Conservation (phyloP, 1,140 invertebrate genomes). For the Drosophila gunungcola region DNA sequence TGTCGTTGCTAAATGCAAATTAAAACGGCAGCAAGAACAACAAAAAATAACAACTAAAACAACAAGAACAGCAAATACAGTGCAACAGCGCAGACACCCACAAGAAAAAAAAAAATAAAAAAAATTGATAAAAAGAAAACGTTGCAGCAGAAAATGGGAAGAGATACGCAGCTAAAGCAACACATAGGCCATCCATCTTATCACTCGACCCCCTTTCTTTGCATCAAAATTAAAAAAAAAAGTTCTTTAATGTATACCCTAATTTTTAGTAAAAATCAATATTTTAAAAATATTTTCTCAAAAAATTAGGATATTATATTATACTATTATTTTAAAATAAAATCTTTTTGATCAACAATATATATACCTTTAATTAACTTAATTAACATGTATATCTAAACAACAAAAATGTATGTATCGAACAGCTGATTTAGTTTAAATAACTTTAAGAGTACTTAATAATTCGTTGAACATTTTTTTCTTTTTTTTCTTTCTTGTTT, state of each 20-base stretch:
- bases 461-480: not conserved
- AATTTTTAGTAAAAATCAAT: not conserved
- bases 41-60: constrained; percentile 29
- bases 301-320: not conserved
- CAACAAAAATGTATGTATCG: too few species aligned
- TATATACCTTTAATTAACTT: too few species aligned
- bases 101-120: constrained; percentile 6
- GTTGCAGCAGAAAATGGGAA: not conserved
- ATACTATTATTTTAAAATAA: not conserved
- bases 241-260: not conserved
- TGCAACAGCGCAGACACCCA: constrained; percentile 21
- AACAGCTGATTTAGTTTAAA: too few species aligned
- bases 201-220: constrained; percentile 21
- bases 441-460: too few species aligned
- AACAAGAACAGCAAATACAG: constrained; percentile 4
- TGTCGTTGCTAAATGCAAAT: constrained; percentile 74
- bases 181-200: constrained; percentile 20
- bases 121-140: constrained; percentile 20
- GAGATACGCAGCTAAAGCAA: constrained; percentile 6
- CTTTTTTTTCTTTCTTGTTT: constrained; percentile 1
- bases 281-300: not conserved
- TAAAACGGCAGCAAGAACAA: constrained; percentile 42
- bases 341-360: too few species aligned
- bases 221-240: not conserved
- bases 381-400: too few species aligned